Conservation (phyloP, 1,140 invertebrate genomes). For the Drosophila nikananu region DNA sequence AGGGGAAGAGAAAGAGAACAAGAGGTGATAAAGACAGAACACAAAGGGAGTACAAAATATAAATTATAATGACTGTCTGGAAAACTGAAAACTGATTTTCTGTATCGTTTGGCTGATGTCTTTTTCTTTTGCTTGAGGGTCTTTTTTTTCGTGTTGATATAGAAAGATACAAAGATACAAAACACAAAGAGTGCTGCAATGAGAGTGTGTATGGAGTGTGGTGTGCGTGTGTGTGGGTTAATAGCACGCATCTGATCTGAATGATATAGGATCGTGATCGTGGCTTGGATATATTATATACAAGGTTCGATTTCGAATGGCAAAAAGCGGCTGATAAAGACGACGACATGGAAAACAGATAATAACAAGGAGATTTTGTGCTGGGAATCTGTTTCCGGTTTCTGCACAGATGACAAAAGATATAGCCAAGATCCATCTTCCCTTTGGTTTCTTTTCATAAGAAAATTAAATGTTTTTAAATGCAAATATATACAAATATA, state of each 20-base stretch:
- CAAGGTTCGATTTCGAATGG: slow-evolving; percentile 39
- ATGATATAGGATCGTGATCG: slow-evolving; percentile 34
- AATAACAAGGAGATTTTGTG: slow-evolving; percentile 37
- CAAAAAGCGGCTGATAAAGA: slow-evolving; percentile 48
- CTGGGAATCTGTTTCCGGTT: slow-evolving; percentile 42
- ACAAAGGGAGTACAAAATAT: slow-evolving; percentile 25
- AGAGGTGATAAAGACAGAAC: slow-evolving; percentile 55
- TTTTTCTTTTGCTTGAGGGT: not conserved
- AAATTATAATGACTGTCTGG: slow-evolving; percentile 28
- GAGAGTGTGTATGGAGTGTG: slow-evolving; percentile 27
- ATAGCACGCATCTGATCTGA: slow-evolving; percentile 52
- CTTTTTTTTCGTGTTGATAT: slow-evolving; percentile 14
- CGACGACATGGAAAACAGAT: slow-evolving; percentile 60
- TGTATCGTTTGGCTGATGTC: slow-evolving; percentile 49
- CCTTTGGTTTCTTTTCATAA: not conserved
- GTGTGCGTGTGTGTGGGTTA: slow-evolving; percentile 48
- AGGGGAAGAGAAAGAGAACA: slow-evolving; percentile 60
- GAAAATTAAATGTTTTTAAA: not conserved
- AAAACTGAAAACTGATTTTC: slow-evolving; percentile 17
- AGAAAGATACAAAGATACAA: slow-evolving; percentile 55
- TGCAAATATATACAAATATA: not conserved
- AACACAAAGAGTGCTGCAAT: slow-evolving; percentile 45
- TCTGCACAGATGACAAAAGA: slow-evolving; percentile 19
- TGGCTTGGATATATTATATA: slow-evolving; percentile 59
- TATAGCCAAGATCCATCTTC: not conserved